Conservation (phyloP, 2,113 vertebrate genomes). For the Sylvietta virens region DNA sequence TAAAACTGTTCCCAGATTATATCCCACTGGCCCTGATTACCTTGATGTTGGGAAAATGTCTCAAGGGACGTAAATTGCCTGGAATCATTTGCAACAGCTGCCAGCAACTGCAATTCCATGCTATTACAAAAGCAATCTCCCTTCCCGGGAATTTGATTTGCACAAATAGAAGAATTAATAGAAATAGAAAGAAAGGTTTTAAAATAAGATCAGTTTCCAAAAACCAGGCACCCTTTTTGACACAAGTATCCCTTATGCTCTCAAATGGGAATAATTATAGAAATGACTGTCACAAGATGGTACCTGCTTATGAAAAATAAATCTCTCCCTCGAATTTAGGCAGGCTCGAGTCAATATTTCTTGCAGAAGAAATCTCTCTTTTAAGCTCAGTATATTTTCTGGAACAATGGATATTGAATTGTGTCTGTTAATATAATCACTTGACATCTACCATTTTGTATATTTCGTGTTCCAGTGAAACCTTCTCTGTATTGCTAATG, state of each 20-base stretch:
- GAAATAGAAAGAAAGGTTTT: constrained; percentile 35
- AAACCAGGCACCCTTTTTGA: not conserved
- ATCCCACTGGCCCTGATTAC: constrained; percentile 63
- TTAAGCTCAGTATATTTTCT: constrained; percentile 62
- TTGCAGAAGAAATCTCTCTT: constrained; percentile 42
- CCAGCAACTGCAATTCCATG: constrained; percentile 48
- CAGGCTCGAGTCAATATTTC: constrained; percentile 28
- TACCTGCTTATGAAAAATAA: constrained; percentile 41
- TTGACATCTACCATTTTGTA: constrained; percentile 59
- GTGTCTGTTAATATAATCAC: constrained; percentile 57
- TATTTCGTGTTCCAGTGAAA: constrained; percentile 56
- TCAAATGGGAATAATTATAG: constrained; percentile 27
- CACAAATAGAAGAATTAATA: constrained; percentile 59
- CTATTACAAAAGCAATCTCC: constrained; percentile 66
- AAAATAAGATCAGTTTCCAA: constrained; percentile 8
- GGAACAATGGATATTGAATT: constrained; percentile 62
- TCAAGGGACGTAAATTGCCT: constrained; percentile 44
- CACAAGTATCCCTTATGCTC: not conserved
- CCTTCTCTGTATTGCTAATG: constrained; percentile 53
- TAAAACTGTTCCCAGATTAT: constrained; percentile 50
- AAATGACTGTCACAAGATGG: constrained; percentile 12
- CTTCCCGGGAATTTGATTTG: constrained; percentile 52
- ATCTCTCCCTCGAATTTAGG: constrained; percentile 32
- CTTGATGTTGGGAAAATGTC: constrained; percentile 59
- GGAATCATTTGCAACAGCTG: constrained; percentile 65